phyloP scores from a whole-genome alignment of 2,113 vertebrate genomes.

The Nanger granti region DNA sequence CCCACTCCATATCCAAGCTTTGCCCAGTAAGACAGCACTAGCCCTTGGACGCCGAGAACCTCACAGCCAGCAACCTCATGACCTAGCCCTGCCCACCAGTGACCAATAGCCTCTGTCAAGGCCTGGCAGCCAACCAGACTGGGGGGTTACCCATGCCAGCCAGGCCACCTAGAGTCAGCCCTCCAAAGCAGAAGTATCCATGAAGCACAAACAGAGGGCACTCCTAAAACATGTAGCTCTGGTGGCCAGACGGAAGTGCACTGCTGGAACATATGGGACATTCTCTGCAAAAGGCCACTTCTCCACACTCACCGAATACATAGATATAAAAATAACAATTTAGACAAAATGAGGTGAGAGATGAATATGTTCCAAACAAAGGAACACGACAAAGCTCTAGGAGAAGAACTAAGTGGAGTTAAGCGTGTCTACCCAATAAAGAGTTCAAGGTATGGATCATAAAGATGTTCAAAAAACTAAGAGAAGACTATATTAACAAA shows the following conservation, averaged over 20 bases:
- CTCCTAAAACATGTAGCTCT: not conserved
- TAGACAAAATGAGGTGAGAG: not conserved
- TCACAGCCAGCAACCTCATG: not conserved
- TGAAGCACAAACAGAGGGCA: not conserved
- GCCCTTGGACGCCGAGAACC: rapidly evolving
- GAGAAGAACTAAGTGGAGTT: not conserved
- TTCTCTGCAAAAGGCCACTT: not conserved
- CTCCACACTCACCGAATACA: not conserved
- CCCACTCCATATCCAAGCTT: not conserved
- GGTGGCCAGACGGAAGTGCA: not conserved
- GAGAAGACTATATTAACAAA: not conserved
- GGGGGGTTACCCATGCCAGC: not conserved
- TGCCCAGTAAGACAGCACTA: not conserved
- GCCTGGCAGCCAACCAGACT: not conserved
- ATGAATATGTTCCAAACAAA: not conserved
- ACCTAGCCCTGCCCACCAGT: not conserved
- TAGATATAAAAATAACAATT: not conserved
- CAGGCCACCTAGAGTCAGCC: not conserved
- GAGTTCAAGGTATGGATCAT: not conserved
- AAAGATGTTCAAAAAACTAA: not conserved
- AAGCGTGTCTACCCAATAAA: not conserved
- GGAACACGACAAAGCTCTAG: not conserved
- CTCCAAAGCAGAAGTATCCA: not conserved
- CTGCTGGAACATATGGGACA: not conserved
- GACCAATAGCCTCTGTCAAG: not conserved